Conservation (phyloP, 2,797 vertebrate genomes). For the Ptychobarbus kaznakovi region DNA sequence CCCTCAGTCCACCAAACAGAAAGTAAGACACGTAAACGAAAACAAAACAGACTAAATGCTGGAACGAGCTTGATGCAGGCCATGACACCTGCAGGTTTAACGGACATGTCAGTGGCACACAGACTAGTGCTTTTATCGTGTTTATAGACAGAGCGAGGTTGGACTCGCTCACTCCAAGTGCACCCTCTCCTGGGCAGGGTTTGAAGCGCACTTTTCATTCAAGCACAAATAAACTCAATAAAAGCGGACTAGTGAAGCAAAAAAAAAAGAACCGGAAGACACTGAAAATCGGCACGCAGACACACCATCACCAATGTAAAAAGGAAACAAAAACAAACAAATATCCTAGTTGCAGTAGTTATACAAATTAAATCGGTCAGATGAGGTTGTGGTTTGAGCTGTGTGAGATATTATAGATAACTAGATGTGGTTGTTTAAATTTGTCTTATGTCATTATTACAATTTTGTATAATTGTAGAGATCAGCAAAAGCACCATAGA, state of each 20-base stretch:
- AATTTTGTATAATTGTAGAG: background rate
- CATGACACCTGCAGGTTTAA: slow-evolving; percentile 43
- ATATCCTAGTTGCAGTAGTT: background rate
- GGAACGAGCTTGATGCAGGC: slow-evolving; percentile 1
- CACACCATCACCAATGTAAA: slow-evolving; percentile 78
- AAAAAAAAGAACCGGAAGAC: slow-evolving; percentile 50
- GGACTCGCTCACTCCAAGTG: slow-evolving; percentile 90
- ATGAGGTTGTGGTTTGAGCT: background rate
- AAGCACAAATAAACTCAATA: slow-evolving; percentile 78
- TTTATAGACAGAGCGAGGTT: slow-evolving; percentile 67
- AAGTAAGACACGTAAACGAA: slow-evolving; percentile 1
- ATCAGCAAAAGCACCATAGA: slow-evolving; percentile 27
- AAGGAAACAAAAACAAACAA: slow-evolving; percentile 12
- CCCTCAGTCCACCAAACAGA: slow-evolving; percentile 29
- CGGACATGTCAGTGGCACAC: slow-evolving; percentile 22
- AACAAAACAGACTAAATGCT: slow-evolving; percentile 26
- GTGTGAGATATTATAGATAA: background rate
- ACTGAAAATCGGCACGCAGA: slow-evolving; percentile 80
- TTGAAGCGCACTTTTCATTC: slow-evolving; percentile 98
- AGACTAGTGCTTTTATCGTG: slow-evolving; percentile 60
- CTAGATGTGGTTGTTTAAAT: slow-evolving; percentile 6
- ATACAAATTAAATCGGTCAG: slow-evolving; percentile 3
- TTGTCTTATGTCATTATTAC: slow-evolving; percentile 2
- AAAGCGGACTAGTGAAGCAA: slow-evolving; percentile 58
- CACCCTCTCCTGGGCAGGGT: slow-evolving; percentile 85